A percentile compares a stretch with the other conserved stretches of the same genome.
These are phyloP conservation scores for Danio kyathit DNA, from an alignment of 2,797 vertebrate species.

Conservation along the genomic window DNA sequence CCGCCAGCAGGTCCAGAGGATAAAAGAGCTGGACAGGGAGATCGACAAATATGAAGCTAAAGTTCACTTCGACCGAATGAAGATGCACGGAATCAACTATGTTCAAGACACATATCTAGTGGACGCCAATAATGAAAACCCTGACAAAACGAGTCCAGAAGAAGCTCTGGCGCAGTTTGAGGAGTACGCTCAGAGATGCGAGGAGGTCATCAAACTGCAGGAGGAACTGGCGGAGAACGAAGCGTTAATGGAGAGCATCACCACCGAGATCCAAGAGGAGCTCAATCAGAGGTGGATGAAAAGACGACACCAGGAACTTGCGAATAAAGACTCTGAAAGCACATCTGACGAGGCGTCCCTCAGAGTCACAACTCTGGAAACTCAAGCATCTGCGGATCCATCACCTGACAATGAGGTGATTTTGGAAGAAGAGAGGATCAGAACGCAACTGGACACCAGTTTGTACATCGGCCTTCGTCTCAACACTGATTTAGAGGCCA, in stretches of 20 bases:
- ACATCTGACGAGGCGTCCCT: slow-evolving; percentile 65
- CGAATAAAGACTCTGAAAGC: slow-evolving; percentile 69
- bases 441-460: slow-evolving; percentile 92
- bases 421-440: slow-evolving; percentile 88
- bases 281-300: slow-evolving; percentile 96
- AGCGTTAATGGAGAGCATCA: slow-evolving; percentile 88
- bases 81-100: slow-evolving; percentile 92
- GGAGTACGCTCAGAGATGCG: slow-evolving; percentile 85
- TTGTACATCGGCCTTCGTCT: slow-evolving; percentile 92
- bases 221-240: slow-evolving; percentile 89
- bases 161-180: slow-evolving; percentile 80
- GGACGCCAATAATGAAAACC: slow-evolving; percentile 69
- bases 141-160: slow-evolving; percentile 32
- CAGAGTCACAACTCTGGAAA: slow-evolving; percentile 11
- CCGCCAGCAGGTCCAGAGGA: slow-evolving; percentile 92
- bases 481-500: slow-evolving; percentile 89
- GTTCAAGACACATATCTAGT: slow-evolving; percentile 96
- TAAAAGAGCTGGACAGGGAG: slow-evolving; percentile 91
- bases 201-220: slow-evolving; percentile 87
- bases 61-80: slow-evolving; percentile 91
- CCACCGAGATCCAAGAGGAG: slow-evolving; percentile 92
- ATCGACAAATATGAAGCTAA: slow-evolving; percentile 92
- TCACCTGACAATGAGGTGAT: slow-evolving; percentile 73
- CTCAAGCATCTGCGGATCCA: slow-evolving; percentile 62
- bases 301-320: slow-evolving; percentile 84